Evolutionary conservation across 2,797 vertebrate species (phyloP), one percentile per base, ranked within the genome.

Genomic region (Spizella passerina): DNA sequence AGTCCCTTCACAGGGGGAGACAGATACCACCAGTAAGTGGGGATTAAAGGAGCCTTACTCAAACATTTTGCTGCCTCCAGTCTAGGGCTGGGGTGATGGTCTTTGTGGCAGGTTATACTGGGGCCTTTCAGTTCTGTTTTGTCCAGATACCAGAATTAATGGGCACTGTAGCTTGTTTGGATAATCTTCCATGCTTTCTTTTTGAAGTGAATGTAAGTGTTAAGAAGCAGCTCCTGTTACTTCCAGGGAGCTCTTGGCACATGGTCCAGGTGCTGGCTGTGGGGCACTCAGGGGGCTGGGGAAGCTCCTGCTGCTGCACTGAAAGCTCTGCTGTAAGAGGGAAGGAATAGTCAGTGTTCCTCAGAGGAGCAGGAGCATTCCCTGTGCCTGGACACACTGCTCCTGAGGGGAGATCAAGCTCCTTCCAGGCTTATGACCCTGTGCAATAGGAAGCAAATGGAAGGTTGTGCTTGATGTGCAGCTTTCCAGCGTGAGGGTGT

Each of bases 1-100:
- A 76, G 18, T 1, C 23, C 2, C 61, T 32, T 21, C 0, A 0
- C 56, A 6, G 8, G 41, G 1, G 6, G 72, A 84, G 24, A 20
- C 59, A 50, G 79, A 87, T 10, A 68, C 66, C 60, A 90, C 69
- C 70, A 93, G 93, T 97, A 92, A 96, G 91, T 93, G 68, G 14
- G 66, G 77, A 39, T 60, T 24, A 80, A 52, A n/a, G 55, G 34
- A 47, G 14, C 36, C 12, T 71, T 39, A 32, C 43, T 56, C 29
- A 21, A 21, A 64, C 23, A 8, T 73, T 59, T 39, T 73, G 30
- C 71, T 92, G 32, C 46, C 44, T 61, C 10, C 27, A 41, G 34
- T 12, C 24, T 19, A 20, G 66, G 34, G 63, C 63, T 76, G 27
- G 30, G 30, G 30, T 36, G 56, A 50, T 44, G 41, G 52, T 50